Conservation (phyloP, 1,140 invertebrate genomes). For the Oreohelix idahoensis region DNA sequence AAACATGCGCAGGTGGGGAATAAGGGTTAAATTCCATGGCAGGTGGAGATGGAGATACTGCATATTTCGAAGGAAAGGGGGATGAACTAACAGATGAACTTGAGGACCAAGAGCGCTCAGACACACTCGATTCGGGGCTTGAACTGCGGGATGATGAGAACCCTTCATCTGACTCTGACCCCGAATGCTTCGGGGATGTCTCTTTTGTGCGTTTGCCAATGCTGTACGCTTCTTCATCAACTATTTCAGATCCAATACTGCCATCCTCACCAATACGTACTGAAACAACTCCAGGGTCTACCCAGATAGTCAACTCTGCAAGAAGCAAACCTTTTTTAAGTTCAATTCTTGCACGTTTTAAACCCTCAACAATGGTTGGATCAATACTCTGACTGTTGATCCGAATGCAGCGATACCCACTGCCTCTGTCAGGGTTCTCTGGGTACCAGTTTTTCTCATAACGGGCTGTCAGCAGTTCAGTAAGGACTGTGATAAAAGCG, state of each 20-base stretch:
- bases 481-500: conserved; percentile 27
- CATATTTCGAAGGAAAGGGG: not conserved
- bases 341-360: not conserved
- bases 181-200: not conserved
- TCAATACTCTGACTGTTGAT: conserved; percentile 33
- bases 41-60: not conserved
- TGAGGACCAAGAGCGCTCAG: conserved; percentile 9
- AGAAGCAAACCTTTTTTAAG: not conserved
- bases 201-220: not conserved
- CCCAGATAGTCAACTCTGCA: conserved; percentile 38
- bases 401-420: conserved; percentile 36
- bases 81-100: conserved; percentile 4
- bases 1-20: conserved; percentile 19
- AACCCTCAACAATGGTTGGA: conserved; percentile 24
- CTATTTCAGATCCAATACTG: conserved; percentile 32
- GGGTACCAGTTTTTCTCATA: conserved; percentile 38
- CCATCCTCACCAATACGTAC: conserved; percentile 39
- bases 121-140: conserved; percentile 13
- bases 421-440: conserved; percentile 27
- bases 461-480: conserved; percentile 17
- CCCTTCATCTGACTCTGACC: conserved; percentile 20
- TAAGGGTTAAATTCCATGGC: conserved; percentile 22
- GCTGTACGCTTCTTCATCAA: conserved; percentile 33
- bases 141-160: conserved; percentile 26
- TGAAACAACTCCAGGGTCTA: conserved; percentile 39